A percentile compares a stretch with the other conserved stretches of the same genome.
Evolutionary conservation across 2,113 vertebrate genomes (phyloP).

Genomic region (Dicentrarchus labrax): DNA sequence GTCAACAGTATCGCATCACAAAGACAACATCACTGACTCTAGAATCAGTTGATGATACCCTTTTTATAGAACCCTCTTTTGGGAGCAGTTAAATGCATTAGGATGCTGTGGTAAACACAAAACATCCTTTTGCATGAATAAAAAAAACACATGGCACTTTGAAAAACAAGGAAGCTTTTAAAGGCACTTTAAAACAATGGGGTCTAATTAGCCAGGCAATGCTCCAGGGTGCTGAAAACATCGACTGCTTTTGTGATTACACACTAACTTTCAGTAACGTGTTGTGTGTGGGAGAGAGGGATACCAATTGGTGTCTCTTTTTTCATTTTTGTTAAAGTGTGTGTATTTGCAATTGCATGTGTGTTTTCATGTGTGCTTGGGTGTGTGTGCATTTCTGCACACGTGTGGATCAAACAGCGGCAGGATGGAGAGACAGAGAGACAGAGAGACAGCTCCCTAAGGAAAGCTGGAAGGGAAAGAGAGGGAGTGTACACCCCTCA

Average conservation of each 20-base stretch:
- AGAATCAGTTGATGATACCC: conserved; percentile 68
- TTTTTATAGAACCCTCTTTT: conserved; percentile 74
- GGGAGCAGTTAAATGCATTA: conserved; percentile 82
- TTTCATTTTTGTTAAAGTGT: conserved; percentile 39
- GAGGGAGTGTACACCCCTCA: conserved; percentile 49
- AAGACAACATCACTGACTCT: conserved; percentile 64
- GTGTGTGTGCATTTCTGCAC: conserved; percentile 7
- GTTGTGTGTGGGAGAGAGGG: conserved; percentile 55
- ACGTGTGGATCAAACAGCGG: conserved; percentile 65
- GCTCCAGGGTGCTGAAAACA: conserved; percentile 78
- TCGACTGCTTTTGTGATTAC: conserved; percentile 77
- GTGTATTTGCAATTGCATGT: conserved; percentile 31
- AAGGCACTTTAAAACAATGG: conserved; percentile 82
- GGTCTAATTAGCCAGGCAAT: conserved; percentile 81
- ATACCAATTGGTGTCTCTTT: conserved; percentile 46
- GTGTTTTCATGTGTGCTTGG: conserved; percentile 4
- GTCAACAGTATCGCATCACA: conserved; percentile 64
- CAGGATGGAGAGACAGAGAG: conserved; percentile 59
- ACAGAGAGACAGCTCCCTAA: conserved; percentile 53
- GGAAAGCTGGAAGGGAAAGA: conserved; percentile 56
- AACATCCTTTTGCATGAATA: conserved; percentile 77
- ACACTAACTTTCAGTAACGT: conserved; percentile 66
- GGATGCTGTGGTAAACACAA: conserved; percentile 78
- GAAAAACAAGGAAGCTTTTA: conserved; percentile 82
- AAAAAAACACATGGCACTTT: conserved; percentile 70